These are phyloP conservation scores for Parelbella ahira DNA, from an alignment of 2,888 invertebrate genomes.

Conservation along the genomic window DNA sequence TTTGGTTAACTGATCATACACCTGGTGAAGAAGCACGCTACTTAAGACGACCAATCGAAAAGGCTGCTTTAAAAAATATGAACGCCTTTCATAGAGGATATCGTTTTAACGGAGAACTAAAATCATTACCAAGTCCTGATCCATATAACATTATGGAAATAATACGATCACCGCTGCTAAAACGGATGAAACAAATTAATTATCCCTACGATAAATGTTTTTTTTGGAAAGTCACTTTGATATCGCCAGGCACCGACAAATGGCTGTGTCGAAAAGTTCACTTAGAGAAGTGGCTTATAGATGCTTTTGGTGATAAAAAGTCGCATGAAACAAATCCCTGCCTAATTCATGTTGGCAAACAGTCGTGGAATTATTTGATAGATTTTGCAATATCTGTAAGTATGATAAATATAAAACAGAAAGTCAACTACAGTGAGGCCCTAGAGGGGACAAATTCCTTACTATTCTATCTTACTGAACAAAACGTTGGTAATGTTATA, in stretches of 20 bases:
- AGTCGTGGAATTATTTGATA: conserved; percentile 72
- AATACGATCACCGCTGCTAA: conserved; percentile 64
- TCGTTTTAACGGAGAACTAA: conserved; percentile 58
- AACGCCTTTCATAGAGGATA: conserved; percentile 64
- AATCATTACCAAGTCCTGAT: conserved; percentile 48
- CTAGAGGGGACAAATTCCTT: conserved; percentile 67
- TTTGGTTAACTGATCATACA: conserved; percentile 62
- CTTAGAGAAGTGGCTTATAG: conserved; percentile 67
- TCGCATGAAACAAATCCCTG: conserved; percentile 51
- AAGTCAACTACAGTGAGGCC: conserved; percentile 46
- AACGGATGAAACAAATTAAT: conserved; percentile 71
- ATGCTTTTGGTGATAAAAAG: conserved; percentile 66
- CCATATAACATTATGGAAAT: conserved; percentile 66
- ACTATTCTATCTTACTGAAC: conserved; percentile 57
- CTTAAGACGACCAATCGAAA: conserved; percentile 52
- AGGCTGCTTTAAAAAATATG: conserved; percentile 58
- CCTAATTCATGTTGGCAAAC: conserved; percentile 60
- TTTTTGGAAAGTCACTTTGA: conserved; percentile 83
- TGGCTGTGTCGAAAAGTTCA: conserved; percentile 65
- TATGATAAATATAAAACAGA: conserved; percentile 45
- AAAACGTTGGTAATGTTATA: conserved; percentile 46
- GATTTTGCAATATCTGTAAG: conserved; percentile 71
- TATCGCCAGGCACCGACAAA: conserved; percentile 74
- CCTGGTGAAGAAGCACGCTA: conserved; percentile 54
- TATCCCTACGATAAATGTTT: conserved; percentile 64